Evolutionary conservation across 1,140 invertebrate species (phyloP).

Genomic region (Hylaeus volcanicus): DNA sequence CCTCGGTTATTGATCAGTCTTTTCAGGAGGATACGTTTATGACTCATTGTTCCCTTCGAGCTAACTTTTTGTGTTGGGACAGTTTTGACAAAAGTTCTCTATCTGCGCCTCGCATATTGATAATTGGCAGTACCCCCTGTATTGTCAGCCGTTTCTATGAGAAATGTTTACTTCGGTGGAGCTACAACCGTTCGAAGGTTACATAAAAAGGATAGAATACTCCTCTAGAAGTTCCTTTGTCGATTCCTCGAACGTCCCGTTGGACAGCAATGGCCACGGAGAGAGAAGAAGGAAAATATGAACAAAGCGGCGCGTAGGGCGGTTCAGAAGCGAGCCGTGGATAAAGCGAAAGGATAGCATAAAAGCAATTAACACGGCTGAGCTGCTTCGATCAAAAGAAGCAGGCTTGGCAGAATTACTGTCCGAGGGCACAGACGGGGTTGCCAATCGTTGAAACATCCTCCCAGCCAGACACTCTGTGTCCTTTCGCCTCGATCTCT

Average conservation of each 20-base stretch:
- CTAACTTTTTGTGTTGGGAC: too few relatives aligned
- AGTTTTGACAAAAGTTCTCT: too few relatives aligned
- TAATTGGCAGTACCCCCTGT: too few relatives aligned
- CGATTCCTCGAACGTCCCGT: slow-evolving; percentile 4
- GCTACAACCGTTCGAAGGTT: neutral
- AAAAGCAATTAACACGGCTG: slow-evolving; percentile 53
- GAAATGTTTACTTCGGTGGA: too few relatives aligned
- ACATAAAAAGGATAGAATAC: too few relatives aligned
- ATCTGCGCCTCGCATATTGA: too few relatives aligned
- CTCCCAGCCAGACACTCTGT: neutral
- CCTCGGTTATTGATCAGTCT: too few relatives aligned
- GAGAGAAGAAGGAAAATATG: neutral
- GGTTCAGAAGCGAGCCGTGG: neutral
- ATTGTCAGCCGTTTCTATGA: too few relatives aligned
- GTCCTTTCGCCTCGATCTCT: neutral
- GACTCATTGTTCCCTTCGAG: too few relatives aligned
- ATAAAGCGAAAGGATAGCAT: slow-evolving; percentile 22
- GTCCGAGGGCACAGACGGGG: slow-evolving; percentile 10
- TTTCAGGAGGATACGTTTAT: too few relatives aligned
- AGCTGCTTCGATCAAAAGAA: slow-evolving; percentile 51
- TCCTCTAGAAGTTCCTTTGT: neutral
- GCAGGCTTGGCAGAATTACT: slow-evolving; percentile 37
- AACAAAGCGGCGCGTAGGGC: slow-evolving; percentile 4
- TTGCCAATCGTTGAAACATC: slow-evolving; percentile 8
- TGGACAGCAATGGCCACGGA: neutral